These are phyloP conservation scores for Halichoerus grypus DNA, from an alignment of 2,113 vertebrate genomes.

Conservation along the genomic window DNA sequence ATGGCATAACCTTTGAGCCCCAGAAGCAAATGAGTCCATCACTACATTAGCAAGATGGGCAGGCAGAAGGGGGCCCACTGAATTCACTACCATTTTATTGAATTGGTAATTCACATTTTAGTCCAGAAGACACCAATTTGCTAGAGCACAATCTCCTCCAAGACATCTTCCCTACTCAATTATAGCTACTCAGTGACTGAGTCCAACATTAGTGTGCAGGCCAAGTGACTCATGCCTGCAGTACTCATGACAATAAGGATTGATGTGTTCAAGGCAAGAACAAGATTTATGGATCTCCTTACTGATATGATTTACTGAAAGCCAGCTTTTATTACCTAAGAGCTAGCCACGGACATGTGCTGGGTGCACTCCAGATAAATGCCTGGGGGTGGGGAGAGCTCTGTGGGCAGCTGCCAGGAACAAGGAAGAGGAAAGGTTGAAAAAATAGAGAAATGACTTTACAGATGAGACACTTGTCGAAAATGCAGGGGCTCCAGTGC, in stretches of 20 bases:
- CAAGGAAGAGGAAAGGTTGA: neutral
- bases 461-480: slow-evolving; percentile 56
- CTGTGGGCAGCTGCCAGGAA: slow-evolving; percentile 52
- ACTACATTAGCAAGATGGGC: fast-evolving
- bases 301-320: slow-evolving; percentile 69
- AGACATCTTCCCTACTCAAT: neutral
- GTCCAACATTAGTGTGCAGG: neutral
- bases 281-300: slow-evolving; percentile 66
- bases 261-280: slow-evolving; percentile 17
- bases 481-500: neutral
- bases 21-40: neutral
- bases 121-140: neutral
- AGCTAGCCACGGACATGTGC: slow-evolving; percentile 5
- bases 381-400: neutral
- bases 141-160: neutral
- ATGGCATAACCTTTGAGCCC: fast-evolving
- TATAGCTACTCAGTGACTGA: neutral
- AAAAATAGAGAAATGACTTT: neutral
- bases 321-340: slow-evolving; percentile 61
- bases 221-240: slow-evolving; percentile 14
- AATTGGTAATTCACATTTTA: neutral
- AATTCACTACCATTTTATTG: neutral
- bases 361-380: neutral
- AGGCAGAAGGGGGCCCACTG: too few relatives aligned
- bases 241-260: neutral